Conservation (phyloP, 2,888 invertebrate genomes). For the Agrochola circellaris region DNA sequence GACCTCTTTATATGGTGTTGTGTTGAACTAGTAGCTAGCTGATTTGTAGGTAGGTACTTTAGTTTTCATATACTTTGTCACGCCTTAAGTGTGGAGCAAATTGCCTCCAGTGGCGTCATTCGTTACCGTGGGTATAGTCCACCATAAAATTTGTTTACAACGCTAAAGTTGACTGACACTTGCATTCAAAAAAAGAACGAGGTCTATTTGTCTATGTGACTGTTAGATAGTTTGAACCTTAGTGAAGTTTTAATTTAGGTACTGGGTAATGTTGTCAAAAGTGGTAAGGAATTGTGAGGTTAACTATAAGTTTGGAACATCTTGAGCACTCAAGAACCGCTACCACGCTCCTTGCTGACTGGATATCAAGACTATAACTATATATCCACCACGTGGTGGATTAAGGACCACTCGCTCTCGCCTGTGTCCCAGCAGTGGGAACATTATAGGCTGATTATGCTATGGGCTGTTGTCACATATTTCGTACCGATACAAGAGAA, state of each 20-base stretch:
- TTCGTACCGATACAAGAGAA: not conserved
- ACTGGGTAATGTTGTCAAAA: not conserved
- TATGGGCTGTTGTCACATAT: not conserved
- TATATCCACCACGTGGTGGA: not conserved
- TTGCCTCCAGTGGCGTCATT: not conserved
- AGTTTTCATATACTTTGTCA: not conserved
- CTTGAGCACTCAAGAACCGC: not conserved
- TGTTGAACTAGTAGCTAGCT: not conserved
- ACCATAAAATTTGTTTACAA: not conserved
- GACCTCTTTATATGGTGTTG: slow-evolving; percentile 41
- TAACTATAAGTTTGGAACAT: not conserved
- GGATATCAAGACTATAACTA: not conserved
- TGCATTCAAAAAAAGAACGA: not conserved
- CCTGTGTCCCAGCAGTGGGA: not conserved
- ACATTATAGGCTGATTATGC: not conserved
- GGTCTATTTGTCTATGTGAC: not conserved
- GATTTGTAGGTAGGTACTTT: not conserved
- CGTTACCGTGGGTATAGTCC: not conserved
- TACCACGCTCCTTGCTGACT: not conserved
- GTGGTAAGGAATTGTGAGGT: not conserved
- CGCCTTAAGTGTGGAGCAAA: not conserved
- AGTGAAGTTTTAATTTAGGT: not conserved
- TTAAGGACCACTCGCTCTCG: not conserved
- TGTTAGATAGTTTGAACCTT: not conserved
- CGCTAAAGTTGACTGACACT: not conserved